Conservation (phyloP, 2,113 vertebrate genomes). For the Brienomyrus longianalis region DNA sequence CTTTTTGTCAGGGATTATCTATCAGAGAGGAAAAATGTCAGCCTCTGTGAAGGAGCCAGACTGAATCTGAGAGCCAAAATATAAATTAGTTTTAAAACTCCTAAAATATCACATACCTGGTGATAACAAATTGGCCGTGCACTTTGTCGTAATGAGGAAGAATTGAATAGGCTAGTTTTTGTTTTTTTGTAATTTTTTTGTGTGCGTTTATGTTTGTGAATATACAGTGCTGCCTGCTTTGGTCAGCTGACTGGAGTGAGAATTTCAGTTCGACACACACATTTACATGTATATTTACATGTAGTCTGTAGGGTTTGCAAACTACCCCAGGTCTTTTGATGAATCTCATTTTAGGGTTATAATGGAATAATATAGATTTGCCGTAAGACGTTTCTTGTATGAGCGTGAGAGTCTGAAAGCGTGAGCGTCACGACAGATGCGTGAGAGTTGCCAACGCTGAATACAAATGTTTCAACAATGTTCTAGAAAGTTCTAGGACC, state of each 20-base stretch:
- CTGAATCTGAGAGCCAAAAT: background rate
- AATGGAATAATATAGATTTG: background rate
- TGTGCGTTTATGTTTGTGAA: background rate
- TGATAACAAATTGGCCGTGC: background rate
- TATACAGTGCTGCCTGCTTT: background rate
- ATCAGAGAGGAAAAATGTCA: background rate
- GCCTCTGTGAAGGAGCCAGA: background rate
- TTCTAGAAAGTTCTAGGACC: background rate
- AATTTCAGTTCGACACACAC: background rate
- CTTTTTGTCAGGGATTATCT: slow-evolving; percentile 20
- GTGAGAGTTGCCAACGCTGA: background rate
- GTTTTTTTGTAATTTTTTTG: background rate
- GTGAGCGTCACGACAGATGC: background rate
- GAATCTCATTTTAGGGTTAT: background rate
- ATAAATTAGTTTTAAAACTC: slow-evolving; percentile 10
- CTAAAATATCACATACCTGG: background rate
- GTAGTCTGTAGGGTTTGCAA: background rate
- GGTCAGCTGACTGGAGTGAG: background rate
- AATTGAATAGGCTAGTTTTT: background rate
- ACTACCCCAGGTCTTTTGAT: background rate
- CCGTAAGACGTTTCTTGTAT: background rate
- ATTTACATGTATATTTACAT: background rate
- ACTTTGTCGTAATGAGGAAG: background rate
- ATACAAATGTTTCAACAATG: background rate
- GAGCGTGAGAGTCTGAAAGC: background rate